Evolutionary conservation across 2,888 invertebrate species (phyloP), one percentile per base, ranked within the genome.

Genomic region (Diaprepes abbreviatus): DNA sequence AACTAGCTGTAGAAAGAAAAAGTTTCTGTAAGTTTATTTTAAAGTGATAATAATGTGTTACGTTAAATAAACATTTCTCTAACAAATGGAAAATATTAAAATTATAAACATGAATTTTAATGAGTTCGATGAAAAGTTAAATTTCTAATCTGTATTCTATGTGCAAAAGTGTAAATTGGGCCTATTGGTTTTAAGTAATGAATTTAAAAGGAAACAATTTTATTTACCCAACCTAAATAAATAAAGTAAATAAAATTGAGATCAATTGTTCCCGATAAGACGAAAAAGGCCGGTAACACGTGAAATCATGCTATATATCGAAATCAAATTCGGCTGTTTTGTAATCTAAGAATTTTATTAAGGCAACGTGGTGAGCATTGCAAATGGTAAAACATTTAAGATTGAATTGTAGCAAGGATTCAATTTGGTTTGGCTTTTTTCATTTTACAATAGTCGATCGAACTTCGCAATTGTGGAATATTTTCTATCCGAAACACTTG

Each of bases 271-370:
- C 40, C 10, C 14, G 64, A 64, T 54, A 64, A 64, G 19, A 28
- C 33, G 38, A 45, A 64, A 64, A 64, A 54, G 55, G 33, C 17
- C 38, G 64, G 45, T 64, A 64, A 55, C 40, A 64, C 43, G 55
- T 43, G 36, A 67, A 60, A 67, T 60, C 52, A 60, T 60, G 54
- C 54, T 54, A 54, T 67, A 60, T 63, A 63, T 65, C 24, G 55
- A 48, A 75, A 75, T 74, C 73, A 73, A 75, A 74, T 74, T 73
- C 71, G 72, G 54, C 74, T 75, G 74, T 75, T 75, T 72, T 73
- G 74, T 75, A 75, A 75, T 77, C 75, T 74, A 57, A 63, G 70
- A 71, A 74, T 76, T 77, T 76, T 75, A 77, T 77, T 76, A 72
- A 74, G 74, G 73, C 54, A 72, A 73, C 75, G 75, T 72, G 75